A percentile compares a stretch with the other conserved stretches of the same genome.
These are phyloP conservation scores for Montipora efflorescens DNA, from an alignment of 64 coral and sea anemone species.

Conservation along the genomic window DNA sequence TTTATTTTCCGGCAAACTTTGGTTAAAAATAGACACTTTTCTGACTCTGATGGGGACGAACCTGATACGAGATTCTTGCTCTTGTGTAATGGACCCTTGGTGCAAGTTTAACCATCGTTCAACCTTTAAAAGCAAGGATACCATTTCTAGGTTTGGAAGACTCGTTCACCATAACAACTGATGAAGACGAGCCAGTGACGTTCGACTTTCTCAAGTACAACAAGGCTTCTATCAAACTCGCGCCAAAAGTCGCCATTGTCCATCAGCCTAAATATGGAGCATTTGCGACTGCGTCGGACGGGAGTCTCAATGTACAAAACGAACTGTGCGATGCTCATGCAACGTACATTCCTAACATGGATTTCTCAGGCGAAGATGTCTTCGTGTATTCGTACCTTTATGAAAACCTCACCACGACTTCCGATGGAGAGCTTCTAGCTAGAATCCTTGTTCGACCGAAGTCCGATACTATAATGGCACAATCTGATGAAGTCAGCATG, in stretches of 20 bases:
- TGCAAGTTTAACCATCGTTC: too few species aligned
- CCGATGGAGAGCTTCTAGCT: slow-evolving; percentile 81
- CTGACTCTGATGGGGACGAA: too few species aligned
- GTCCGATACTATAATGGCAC: slow-evolving; percentile 63
- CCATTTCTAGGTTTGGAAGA: slow-evolving; percentile 33
- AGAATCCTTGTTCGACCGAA: slow-evolving; percentile 87
- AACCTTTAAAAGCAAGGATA: too few species aligned
- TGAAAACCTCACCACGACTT: slow-evolving; percentile 85
- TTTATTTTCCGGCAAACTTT: too few species aligned
- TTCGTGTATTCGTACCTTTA: slow-evolving; percentile 89
- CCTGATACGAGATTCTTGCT: too few species aligned
- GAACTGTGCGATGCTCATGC: slow-evolving; percentile 74
- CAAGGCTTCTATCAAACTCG: slow-evolving; percentile 55
- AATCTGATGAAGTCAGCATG: slow-evolving; percentile 84
- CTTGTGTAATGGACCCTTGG: too few species aligned
- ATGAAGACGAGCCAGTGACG: slow-evolving; percentile 76
- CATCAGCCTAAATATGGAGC: slow-evolving; percentile 78
- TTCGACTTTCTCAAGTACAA: slow-evolving; percentile 85
- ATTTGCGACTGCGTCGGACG: slow-evolving; percentile 68
- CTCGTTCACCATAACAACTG: slow-evolving; percentile 78
- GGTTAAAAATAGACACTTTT: too few species aligned
- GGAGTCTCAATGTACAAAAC: slow-evolving; percentile 75
- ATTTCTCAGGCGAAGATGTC: slow-evolving; percentile 93
- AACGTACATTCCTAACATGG: slow-evolving; percentile 73
- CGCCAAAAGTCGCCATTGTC: slow-evolving; percentile 74